Evolutionary conservation across 2,888 invertebrate species (phyloP).

Genomic region (Amorpha juglandis): DNA sequence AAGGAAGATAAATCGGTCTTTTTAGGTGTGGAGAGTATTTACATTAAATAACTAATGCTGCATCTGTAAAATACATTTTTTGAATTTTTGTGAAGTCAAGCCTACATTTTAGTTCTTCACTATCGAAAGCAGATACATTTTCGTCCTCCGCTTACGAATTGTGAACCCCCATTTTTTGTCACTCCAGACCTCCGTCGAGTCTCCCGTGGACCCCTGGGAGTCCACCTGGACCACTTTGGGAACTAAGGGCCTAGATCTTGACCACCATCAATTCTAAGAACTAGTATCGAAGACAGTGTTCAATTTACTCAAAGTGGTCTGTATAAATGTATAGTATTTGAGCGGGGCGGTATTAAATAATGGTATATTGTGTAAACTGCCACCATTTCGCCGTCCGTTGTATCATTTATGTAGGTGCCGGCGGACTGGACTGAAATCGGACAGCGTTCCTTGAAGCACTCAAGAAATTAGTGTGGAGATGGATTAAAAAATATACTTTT

Average conservation of each 20-base stretch:
- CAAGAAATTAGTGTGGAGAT: constrained; percentile 28
- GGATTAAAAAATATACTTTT: constrained; percentile 23
- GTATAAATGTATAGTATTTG: background rate
- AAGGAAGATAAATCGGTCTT: too few relatives aligned
- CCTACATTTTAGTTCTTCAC: too few relatives aligned
- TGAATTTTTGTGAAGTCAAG: too few relatives aligned
- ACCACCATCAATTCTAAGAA: background rate
- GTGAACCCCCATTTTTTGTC: too few relatives aligned
- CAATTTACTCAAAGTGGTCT: constrained; percentile 6
- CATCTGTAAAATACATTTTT: too few relatives aligned
- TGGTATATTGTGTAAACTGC: constrained; percentile 35
- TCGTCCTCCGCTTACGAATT: too few relatives aligned
- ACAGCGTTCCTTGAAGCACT: constrained; percentile 27
- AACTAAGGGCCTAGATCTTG: background rate
- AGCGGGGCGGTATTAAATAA: constrained; percentile 24
- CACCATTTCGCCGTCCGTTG: constrained; percentile 42
- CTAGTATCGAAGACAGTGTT: background rate
- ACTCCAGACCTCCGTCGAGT: too few relatives aligned
- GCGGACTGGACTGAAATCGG: constrained; percentile 27
- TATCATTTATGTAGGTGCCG: constrained; percentile 41
- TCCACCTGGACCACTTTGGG: too few relatives aligned
- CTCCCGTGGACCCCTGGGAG: too few relatives aligned
- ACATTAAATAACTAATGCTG: too few relatives aligned
- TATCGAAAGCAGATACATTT: too few relatives aligned
- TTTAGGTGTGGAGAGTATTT: too few relatives aligned